phyloP scores from a whole-genome alignment of 2,888 invertebrate genomes.

The Mesodorylaimus sp. region DNA sequence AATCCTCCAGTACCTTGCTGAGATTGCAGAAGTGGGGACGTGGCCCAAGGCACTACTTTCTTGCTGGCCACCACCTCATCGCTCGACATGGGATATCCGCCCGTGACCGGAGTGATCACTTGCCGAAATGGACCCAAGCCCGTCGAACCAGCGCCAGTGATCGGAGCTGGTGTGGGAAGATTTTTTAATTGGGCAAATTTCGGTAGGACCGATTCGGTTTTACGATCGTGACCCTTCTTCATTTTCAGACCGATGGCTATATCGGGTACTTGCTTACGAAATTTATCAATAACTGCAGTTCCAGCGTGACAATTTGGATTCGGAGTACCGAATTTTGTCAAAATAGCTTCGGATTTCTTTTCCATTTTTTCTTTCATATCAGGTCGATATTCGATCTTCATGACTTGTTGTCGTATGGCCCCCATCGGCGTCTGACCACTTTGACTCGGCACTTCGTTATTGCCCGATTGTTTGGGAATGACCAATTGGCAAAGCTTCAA shows the following conservation, averaged over 20 bases:
- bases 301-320: slow-evolving; percentile 11
- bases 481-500: not conserved
- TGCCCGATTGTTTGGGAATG: slow-evolving; percentile 9
- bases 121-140: slow-evolving; percentile 6
- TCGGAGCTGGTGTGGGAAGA: too few relatives aligned
- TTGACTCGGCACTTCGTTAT: slow-evolving; percentile 3
- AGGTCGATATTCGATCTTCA: not conserved
- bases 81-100: not conserved
- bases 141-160: slow-evolving; percentile 4
- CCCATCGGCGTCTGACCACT: slow-evolving; percentile 9
- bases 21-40: not conserved
- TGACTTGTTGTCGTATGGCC: slow-evolving; percentile 5
- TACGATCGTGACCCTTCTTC: not conserved
- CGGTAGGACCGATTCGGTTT: slow-evolving; percentile 8
- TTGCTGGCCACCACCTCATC: slow-evolving; percentile 8
- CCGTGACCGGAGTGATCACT: slow-evolving; percentile 7
- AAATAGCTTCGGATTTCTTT: slow-evolving; percentile 1
- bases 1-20: slow-evolving; percentile 10
- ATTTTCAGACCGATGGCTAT: not conserved
- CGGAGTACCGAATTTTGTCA: not conserved
- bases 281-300: slow-evolving; percentile 2
- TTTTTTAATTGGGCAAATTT: not conserved
- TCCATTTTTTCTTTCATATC: slow-evolving; percentile 3
- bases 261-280: slow-evolving; percentile 6
- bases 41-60: slow-evolving; percentile 7